Base-by-base conservation (phyloP, 2,113 vertebrate genomes). In the Trichomycterus rosablanca region DNA sequence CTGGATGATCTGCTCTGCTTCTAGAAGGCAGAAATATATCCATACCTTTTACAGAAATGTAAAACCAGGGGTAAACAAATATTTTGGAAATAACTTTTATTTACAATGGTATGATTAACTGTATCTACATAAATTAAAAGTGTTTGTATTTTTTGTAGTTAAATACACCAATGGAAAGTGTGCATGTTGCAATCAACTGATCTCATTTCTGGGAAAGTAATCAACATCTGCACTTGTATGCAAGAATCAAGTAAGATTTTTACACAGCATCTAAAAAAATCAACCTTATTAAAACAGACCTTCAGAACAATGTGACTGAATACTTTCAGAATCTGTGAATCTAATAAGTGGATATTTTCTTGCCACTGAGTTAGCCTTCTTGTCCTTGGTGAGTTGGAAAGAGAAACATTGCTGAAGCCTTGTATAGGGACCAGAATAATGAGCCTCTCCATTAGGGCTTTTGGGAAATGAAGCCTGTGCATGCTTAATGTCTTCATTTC, bases 361-460 rank as follows among this genome's bases (percentile, higher is more conserved):
- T 40, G 11, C 5, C 14, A 5, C 12, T 39, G 32, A 50, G 43
- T 50, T 53, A 44, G 34, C 50, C 64, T 67, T 54, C 60, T 37
- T 61, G 71, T 67, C 65, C 48, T 69, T 68, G 59, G 52, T 35
- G 42, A 66, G 43, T 49, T 59, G 54, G 22, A 40, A 61, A 65
- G 45, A 43, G 48, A 56, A 54, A 63, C 62, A 62, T 74, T 71
- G n/a, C 57, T 67, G 34, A 66, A 40, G 24, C 35, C 26, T 34
- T 19, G 45, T 56, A 67, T 54, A 45, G 56, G 71, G 70, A 70
- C 67, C 35, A 50, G 69, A 64, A 72, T 75, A 80, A 83, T 68
- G 65, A 75, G 70, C 80, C 40, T 28, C 75, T 81, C 75, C 78
- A 75, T 74, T 68, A 78, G 72, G 70, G 70, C 79, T 59, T 48